These are phyloP conservation scores for Chloroceryle inda DNA, from an alignment of 2,797 vertebrate species.

Conservation along the genomic window DNA sequence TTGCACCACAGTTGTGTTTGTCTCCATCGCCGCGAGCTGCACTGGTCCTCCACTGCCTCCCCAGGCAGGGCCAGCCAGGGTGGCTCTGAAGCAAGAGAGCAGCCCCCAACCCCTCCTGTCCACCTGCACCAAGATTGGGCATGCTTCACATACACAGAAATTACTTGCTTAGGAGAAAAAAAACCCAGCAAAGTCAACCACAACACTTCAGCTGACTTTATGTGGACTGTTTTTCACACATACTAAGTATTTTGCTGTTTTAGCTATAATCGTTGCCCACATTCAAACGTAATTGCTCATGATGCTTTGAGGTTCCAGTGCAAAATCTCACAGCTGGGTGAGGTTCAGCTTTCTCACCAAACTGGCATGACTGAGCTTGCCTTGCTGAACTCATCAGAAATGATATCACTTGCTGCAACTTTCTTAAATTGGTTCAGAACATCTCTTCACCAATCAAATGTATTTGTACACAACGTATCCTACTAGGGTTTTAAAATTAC, in stretches of 20 bases:
- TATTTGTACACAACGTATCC: neutral
- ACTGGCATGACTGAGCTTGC: conserved; percentile 55
- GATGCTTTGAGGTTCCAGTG: conserved; percentile 46
- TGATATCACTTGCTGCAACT: neutral
- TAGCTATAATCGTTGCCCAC: conserved; percentile 17
- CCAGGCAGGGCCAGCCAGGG: neutral
- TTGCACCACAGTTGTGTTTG: neutral
- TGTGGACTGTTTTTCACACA: neutral
- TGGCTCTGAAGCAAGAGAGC: neutral
- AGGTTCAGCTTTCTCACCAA: conserved; percentile 68
- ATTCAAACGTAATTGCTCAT: conserved; percentile 48
- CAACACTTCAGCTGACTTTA: neutral
- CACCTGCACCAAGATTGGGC: neutral
- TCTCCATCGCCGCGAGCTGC: neutral
- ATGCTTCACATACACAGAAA: neutral
- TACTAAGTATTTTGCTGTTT: conserved; percentile 34
- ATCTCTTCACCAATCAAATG: neutral
- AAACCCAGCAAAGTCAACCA: neutral
- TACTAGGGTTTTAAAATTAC: neutral
- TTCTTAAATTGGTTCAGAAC: conserved; percentile 14
- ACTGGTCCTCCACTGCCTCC: neutral
- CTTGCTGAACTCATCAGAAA: conserved; percentile 67
- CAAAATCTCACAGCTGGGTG: conserved; percentile 59
- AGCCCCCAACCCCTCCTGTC: neutral
- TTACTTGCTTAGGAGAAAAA: accelerated